These are phyloP conservation scores for Diadumene lineata DNA, from an alignment of 92 coral and sea anemone species.

Conservation along the genomic window DNA sequence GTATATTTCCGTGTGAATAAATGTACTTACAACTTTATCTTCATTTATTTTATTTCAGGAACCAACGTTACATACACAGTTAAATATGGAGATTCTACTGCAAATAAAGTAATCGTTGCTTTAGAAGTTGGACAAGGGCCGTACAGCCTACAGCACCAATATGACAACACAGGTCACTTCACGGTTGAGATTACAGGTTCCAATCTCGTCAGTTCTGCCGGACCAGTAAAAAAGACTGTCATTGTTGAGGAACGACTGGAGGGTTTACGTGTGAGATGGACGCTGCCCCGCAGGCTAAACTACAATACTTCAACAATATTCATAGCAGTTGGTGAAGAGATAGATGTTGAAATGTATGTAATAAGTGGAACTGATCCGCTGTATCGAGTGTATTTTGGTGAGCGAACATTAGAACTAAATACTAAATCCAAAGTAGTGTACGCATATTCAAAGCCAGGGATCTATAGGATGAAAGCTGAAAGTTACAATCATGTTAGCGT, in stretches of 20 bases:
- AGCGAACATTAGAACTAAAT: slow-evolving; percentile 10
- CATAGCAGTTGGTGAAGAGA: slow-evolving; percentile 49
- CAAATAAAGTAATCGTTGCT: slow-evolving; percentile 6
- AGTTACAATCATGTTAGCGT: slow-evolving; percentile 61
- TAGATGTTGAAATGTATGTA: slow-evolving; percentile 32
- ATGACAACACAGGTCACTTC: slow-evolving; percentile 31
- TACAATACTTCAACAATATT: slow-evolving; percentile 18
- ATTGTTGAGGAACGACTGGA: slow-evolving; percentile 41
- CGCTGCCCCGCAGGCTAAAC: slow-evolving; percentile 26
- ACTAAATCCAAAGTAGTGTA: slow-evolving; percentile 11
- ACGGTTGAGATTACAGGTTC: slow-evolving; percentile 15
- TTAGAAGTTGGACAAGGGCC: slow-evolving; percentile 24
- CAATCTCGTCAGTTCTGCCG: slow-evolving; percentile 40
- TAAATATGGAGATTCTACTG: slow-evolving; percentile 36
- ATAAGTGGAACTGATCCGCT: slow-evolving; percentile 50
- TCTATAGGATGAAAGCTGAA: slow-evolving; percentile 43
- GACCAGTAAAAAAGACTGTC: slow-evolving; percentile 22
- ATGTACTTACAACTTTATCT: no score
- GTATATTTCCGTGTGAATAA: no score
- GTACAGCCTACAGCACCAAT: slow-evolving; percentile 28
- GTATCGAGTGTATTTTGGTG: slow-evolving; percentile 61
- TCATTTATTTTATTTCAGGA: slow-evolving; percentile 43
- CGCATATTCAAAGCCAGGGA: slow-evolving; percentile 39
- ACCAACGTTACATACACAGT: slow-evolving; percentile 65
- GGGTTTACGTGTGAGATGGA: slow-evolving; percentile 27